Base-by-base conservation (phyloP, 1,140 invertebrate genomes). In the Caenorhabditis latens region DNA sequence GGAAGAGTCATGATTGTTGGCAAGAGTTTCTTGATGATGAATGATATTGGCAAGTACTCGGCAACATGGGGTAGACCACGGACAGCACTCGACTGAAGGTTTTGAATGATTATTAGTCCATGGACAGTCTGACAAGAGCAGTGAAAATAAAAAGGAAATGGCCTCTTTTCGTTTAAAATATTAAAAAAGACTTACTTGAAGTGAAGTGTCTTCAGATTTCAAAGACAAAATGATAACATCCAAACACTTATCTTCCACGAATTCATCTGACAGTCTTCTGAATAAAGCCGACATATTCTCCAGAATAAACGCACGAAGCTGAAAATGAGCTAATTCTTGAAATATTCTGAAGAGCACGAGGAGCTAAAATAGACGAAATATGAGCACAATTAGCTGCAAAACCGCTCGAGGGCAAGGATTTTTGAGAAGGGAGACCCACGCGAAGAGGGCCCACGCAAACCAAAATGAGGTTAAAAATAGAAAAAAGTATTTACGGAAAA, bases 21-120 rank as follows among this genome's bases (percentile, higher is more conserved):
- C 42, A 91, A 87, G 7, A 91, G 88, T 46, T 88, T 88, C 67
- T 89, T 90, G 24, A 87, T 91, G 58, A 91, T 88, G 61, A 91
- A 91, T 58, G 85, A 61, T 42, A 90, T 58, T 24, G 91, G 90
- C 58, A 91, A 79, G 86, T 88, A 92, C 19, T 92, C 91, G 42
- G 87, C 90, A 55, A 91, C 85, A 19, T 86, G 67, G 13, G 91
- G 88, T n/a, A 91, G 75, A 24, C 86, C 75, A 6, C 91, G 88
- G 14, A 91, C 48, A 7, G 91, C 87, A 46, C 67, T 84, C 86
- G 92, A 92, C 91, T 91, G 83, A 21, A 91, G 16, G 3, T 86
- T 46, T 43, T 48, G 6, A 13, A 7, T 75, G 9, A 75, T 75
- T 21, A 14, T 75, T 7, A 32, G 24, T 67, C 7, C 7, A 8